Evolutionary conservation across 2,797 vertebrate species (phyloP).

Genomic region (Galaxias olidus): DNA sequence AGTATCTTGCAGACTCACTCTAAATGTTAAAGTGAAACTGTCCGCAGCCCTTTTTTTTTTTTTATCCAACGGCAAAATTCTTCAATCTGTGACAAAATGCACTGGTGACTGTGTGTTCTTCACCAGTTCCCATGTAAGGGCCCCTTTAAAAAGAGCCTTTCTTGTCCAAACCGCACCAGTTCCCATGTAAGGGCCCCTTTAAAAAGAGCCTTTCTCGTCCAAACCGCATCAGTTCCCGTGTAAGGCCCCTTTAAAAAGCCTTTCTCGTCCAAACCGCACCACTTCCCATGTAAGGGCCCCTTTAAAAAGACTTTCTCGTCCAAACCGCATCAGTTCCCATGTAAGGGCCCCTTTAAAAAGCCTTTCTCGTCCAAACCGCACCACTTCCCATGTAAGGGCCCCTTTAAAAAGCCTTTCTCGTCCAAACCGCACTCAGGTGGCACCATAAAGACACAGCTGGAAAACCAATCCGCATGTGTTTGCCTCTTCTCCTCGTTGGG

Average conservation of each 20-base stretch:
- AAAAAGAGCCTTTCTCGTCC: constrained; percentile 37
- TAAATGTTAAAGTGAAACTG: no score
- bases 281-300: constrained; percentile 52
- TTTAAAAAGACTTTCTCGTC: constrained; percentile 39
- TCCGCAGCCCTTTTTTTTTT: no score
- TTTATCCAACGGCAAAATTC: neutral
- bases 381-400: constrained; percentile 50
- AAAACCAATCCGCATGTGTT: constrained; percentile 48
- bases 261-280: constrained; percentile 36
- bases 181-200: constrained; percentile 50
- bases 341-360: constrained; percentile 42
- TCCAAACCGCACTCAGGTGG: constrained; percentile 62
- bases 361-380: constrained; percentile 39
- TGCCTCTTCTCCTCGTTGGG: constrained; percentile 42
- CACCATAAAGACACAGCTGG: constrained; percentile 55
- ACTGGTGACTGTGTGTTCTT: constrained; percentile 11
- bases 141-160: constrained; percentile 39
- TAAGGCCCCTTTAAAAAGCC: constrained; percentile 41
- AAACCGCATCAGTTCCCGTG: constrained; percentile 56
- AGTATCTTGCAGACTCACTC: no score
- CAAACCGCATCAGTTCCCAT: constrained; percentile 55
- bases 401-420: constrained; percentile 39
- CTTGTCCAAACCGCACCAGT: constrained; percentile 40
- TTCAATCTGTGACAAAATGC: constrained; percentile 41
- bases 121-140: constrained; percentile 52